Percentiles rank a stretch among this genome's conserved stretches.
Evolutionary conservation across 2,888 invertebrate genomes (phyloP).

Genomic region (Drosophila setosimentum): DNA sequence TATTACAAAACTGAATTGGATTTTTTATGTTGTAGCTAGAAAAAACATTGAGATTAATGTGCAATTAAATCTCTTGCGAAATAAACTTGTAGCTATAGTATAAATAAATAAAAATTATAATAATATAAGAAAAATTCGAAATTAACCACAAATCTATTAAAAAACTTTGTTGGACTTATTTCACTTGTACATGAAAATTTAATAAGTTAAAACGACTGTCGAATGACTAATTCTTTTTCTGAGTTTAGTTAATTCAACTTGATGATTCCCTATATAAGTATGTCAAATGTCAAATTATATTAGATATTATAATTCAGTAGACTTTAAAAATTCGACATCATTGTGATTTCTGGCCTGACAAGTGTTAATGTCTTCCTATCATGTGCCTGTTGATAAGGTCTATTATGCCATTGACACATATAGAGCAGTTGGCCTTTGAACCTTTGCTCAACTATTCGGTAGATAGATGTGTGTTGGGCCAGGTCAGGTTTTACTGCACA

Average conservation of each 20-base stretch:
- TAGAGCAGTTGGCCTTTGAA: slow-evolving; percentile 20
- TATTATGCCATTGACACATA: slow-evolving; percentile 37
- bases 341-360: slow-evolving; percentile 6
- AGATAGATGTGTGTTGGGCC: slow-evolving; percentile 12
- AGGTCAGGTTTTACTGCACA: slow-evolving; percentile 7
- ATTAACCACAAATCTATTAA: neutral
- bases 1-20: slow-evolving; percentile 8
- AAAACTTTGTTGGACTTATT: neutral
- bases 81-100: neutral
- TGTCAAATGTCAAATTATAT: neutral
- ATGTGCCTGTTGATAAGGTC: slow-evolving; percentile 34
- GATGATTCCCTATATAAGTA: neutral
- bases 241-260: neutral
- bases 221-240: neutral
- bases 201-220: neutral
- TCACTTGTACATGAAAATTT: neutral
- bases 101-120: neutral
- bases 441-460: neutral
- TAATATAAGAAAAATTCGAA: neutral
- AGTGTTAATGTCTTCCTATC: slow-evolving; percentile 3
- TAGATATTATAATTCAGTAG: neutral
- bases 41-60: neutral
- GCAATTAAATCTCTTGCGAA: neutral
- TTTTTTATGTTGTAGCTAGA: slow-evolving; percentile 24
- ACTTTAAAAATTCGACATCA: neutral